A percentile compares a stretch with the other conserved stretches of the same genome.
Evolutionary conservation across 2,888 invertebrate species (phyloP).

Genomic region (Lasioglossum morio): DNA sequence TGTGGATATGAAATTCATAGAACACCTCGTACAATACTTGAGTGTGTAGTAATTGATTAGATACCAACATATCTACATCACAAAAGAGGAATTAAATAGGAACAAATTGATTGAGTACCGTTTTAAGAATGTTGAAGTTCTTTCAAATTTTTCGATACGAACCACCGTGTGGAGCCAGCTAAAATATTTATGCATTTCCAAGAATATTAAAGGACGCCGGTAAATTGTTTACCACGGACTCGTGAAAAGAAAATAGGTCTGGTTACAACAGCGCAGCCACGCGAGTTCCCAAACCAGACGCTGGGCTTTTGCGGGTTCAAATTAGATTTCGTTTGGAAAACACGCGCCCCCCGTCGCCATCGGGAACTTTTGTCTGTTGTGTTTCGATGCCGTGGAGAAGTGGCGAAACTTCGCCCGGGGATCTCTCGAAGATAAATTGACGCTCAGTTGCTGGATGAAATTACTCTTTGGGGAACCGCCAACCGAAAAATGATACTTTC

Average conservation of each 20-base stretch:
- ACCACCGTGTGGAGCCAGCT: conserved; percentile 19
- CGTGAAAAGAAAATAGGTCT: conserved; percentile 19
- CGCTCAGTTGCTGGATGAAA: not conserved
- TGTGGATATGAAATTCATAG: too few species aligned
- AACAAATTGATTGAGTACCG: too few species aligned
- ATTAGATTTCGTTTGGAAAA: not conserved
- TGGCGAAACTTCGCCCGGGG: not conserved
- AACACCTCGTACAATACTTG: too few species aligned
- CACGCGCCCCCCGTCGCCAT: not conserved
- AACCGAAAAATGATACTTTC: not conserved
- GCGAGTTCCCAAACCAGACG: not conserved
- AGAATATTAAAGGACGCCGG: conserved; percentile 53
- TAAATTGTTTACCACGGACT: conserved; percentile 53
- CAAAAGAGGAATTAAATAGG: too few species aligned
- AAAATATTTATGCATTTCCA: conserved; percentile 46
- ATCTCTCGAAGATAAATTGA: not conserved
- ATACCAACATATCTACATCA: too few species aligned
- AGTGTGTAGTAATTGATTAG: too few species aligned
- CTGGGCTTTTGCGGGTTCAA: not conserved
- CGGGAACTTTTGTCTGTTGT: not conserved
- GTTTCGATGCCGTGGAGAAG: not conserved
- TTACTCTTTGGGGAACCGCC: not conserved
- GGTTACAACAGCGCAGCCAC: not conserved
- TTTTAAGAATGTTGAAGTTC: not conserved
- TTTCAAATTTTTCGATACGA: not conserved